Conservation (phyloP, 2,797 vertebrate species). For the Rhinatrema bivittatum region DNA sequence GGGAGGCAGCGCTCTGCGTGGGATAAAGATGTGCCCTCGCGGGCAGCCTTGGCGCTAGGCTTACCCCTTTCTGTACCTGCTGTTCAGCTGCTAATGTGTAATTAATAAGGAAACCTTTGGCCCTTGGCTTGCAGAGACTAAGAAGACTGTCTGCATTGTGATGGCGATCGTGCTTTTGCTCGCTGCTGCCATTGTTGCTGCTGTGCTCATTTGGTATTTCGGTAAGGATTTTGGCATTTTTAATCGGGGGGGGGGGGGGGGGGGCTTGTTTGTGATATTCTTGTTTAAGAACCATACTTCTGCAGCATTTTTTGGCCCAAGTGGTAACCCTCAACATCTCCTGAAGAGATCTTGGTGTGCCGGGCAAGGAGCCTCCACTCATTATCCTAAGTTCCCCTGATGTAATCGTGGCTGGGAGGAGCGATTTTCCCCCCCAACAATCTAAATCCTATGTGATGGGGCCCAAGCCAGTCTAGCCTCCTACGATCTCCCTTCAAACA, state of each 20-base stretch:
- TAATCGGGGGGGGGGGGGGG: no score
- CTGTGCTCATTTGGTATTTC: conserved; percentile 65
- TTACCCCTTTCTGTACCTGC: not conserved
- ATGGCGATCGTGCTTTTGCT: conserved; percentile 39
- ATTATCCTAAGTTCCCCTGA: rapidly evolving
- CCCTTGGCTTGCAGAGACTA: conserved; percentile 40
- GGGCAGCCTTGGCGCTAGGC: not conserved
- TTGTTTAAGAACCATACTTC: not conserved
- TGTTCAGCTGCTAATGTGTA: no score
- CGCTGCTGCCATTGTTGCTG: conserved; percentile 34
- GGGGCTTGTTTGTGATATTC: not conserved
- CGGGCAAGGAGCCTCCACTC: not conserved
- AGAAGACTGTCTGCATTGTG: conserved; percentile 38
- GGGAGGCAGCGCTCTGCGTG: no score
- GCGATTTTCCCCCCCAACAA: no score
- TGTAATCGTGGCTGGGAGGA: not conserved
- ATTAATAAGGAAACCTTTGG: not conserved
- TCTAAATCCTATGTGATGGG: no score
- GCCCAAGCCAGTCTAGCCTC: no score
- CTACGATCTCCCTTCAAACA: no score
- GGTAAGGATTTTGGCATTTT: conserved; percentile 63
- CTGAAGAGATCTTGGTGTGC: not conserved
- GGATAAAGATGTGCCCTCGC: no score
- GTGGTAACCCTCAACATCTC: not conserved
- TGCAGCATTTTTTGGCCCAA: not conserved